A percentile compares a stretch with the other conserved stretches of the same genome.
These are phyloP conservation scores for Nemurella pictetii DNA, from an alignment of 2,888 invertebrate species.

Conservation along the genomic window DNA sequence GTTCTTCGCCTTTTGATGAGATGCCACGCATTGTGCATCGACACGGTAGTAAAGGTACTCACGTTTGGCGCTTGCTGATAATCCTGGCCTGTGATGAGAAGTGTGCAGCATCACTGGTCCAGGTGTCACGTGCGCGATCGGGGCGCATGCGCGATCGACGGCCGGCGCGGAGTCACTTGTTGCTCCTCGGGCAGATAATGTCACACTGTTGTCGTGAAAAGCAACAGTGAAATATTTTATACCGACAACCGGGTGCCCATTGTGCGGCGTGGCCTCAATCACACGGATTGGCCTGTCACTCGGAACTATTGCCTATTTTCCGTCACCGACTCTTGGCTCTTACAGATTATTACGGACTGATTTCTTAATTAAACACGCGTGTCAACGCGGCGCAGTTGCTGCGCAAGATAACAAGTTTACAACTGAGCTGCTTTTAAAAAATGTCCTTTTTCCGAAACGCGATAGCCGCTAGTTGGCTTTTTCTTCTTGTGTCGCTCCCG, in stretches of 20 bases:
- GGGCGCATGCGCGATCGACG: not conserved
- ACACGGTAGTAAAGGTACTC: too few relatives aligned
- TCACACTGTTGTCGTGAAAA: constrained; percentile 6
- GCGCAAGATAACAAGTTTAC: not conserved
- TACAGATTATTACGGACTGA: not conserved
- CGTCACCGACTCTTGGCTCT: not conserved
- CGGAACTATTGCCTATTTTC: not conserved
- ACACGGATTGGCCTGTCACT: not conserved
- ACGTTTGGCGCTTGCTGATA: not conserved
- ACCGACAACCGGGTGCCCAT: not conserved
- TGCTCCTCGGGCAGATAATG: not conserved
- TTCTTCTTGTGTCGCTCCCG: not conserved
- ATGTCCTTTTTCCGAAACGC: not conserved
- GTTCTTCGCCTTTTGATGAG: too few relatives aligned
- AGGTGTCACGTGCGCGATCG: not conserved
- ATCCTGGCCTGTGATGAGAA: not conserved
- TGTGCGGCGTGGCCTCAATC: constrained; percentile 4
- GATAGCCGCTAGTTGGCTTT: not conserved
- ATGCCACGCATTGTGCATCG: too few relatives aligned
- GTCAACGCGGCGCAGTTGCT: not conserved
- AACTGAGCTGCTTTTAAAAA: not conserved
- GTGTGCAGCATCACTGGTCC: not conserved
- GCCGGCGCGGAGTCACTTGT: not conserved
- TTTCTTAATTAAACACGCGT: not conserved
- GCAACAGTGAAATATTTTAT: constrained; percentile 12